phyloP scores from a whole-genome alignment of 2,888 invertebrate species.

The Synanthedon myopaeformis region DNA sequence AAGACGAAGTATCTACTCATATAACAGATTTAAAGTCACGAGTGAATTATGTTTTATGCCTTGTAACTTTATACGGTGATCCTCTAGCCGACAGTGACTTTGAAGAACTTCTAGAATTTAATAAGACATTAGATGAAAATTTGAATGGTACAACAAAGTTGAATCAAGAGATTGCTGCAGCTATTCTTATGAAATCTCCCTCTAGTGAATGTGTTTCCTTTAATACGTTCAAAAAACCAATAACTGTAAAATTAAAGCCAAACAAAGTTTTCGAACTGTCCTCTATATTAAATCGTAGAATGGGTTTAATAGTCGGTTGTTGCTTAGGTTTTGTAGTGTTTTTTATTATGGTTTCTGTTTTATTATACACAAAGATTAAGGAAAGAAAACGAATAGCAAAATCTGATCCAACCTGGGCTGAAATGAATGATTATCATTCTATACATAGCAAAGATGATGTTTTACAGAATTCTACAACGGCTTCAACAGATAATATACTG shows the following conservation, averaged over 20 bases:
- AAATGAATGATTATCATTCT: conserved; percentile 63
- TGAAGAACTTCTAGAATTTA: conserved; percentile 26
- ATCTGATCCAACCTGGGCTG: conserved; percentile 57
- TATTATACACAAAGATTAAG: conserved; percentile 59
- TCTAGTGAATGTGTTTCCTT: conserved; percentile 60
- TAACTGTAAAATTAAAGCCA: conserved; percentile 29
- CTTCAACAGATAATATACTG: conserved; percentile 63
- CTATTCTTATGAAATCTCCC: conserved; percentile 46
- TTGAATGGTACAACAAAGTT: conserved; percentile 37
- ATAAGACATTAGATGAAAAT: conserved; percentile 27
- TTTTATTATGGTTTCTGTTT: conserved; percentile 56
- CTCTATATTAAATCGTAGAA: conserved; percentile 45
- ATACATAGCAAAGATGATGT: conserved; percentile 62
- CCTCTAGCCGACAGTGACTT: conserved; percentile 24
- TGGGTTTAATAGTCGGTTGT: conserved; percentile 61
- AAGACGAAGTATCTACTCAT: conserved; percentile 43
- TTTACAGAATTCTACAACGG: conserved; percentile 51
- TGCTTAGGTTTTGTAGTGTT: conserved; percentile 57
- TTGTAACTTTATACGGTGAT: conserved; percentile 47
- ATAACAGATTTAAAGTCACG: conserved; percentile 42
- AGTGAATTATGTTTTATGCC: conserved; percentile 49
- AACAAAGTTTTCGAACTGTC: conserved; percentile 42
- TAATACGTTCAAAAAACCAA: conserved; percentile 44
- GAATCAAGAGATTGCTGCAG: conserved; percentile 43
- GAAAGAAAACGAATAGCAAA: conserved; percentile 61